Evolutionary conservation across 2,113 vertebrate species (phyloP).

Genomic region (Psittacula cyanocephala): DNA sequence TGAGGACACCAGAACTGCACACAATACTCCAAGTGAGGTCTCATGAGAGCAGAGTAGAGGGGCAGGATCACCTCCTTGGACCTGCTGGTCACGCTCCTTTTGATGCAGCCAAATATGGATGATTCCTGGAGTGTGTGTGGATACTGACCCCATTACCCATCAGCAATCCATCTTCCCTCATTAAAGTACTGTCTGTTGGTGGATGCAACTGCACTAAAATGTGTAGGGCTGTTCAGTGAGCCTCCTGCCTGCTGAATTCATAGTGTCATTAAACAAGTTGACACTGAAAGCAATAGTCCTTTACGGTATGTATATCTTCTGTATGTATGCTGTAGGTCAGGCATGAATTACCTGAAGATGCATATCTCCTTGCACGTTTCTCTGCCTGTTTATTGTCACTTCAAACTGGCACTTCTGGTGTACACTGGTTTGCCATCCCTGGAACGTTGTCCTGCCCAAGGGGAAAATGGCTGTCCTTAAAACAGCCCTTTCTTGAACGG

Average conservation of each 20-base stretch:
- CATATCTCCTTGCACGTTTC: not conserved
- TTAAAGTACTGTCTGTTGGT: not conserved
- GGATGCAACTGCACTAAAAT: not conserved
- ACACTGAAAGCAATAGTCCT: not conserved
- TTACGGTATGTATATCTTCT: not conserved
- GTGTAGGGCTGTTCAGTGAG: not conserved
- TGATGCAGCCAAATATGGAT: not conserved
- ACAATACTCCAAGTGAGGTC: too few species aligned
- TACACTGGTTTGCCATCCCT: not conserved
- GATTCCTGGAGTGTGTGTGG: not conserved
- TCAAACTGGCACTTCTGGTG: not conserved
- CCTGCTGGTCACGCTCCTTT: too few species aligned
- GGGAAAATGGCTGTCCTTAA: not conserved
- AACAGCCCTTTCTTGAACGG: not conserved
- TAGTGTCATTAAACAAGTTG: not conserved
- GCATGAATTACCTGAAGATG: not conserved
- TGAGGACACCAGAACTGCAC: too few species aligned
- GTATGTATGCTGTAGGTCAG: not conserved
- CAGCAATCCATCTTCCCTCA: not conserved
- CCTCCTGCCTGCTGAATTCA: not conserved
- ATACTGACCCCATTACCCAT: fast-evolving
- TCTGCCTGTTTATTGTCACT: not conserved
- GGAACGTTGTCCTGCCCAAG: not conserved
- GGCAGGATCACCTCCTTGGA: too few species aligned
- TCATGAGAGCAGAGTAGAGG: too few species aligned